phyloP scores from a whole-genome alignment of 2,888 invertebrate genomes.

The Sinelater perroti region DNA sequence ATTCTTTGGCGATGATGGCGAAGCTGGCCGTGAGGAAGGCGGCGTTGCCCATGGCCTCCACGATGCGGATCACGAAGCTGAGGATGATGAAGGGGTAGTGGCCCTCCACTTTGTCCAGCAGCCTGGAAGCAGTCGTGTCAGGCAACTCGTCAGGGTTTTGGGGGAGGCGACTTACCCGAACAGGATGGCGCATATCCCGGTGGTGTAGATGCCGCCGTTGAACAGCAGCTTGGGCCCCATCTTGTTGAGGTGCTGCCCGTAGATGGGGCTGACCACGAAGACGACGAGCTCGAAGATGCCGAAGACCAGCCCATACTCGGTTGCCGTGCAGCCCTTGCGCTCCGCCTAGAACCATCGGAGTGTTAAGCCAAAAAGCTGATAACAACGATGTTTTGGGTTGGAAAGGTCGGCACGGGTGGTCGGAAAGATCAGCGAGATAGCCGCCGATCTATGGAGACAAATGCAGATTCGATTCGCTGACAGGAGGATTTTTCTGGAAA shows the following conservation, averaged over 20 bases:
- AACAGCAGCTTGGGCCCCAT: conserved; percentile 84
- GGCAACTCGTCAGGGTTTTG: too few species aligned
- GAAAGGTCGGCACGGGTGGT: conserved; percentile 8
- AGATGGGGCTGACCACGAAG: conserved; percentile 82
- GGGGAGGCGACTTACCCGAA: conserved; percentile 75
- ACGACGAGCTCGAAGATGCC: conserved; percentile 86
- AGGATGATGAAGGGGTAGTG: conserved; percentile 78
- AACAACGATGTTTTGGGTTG: too few species aligned
- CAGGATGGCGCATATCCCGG: conserved; percentile 82
- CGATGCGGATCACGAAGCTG: conserved; percentile 80
- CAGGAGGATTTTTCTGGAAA: too few species aligned
- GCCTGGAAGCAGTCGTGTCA: conserved; percentile 63
- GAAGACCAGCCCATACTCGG: conserved; percentile 87
- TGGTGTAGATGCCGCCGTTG: conserved; percentile 83
- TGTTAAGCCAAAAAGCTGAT: too few species aligned
- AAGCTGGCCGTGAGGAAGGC: conserved; percentile 88
- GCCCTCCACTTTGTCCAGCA: conserved; percentile 75
- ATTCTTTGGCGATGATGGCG: conserved; percentile 87
- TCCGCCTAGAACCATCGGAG: conserved; percentile 74
- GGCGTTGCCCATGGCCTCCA: conserved; percentile 87
- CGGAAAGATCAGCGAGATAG: too few species aligned
- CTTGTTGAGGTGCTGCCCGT: conserved; percentile 79
- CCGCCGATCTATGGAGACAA: too few species aligned
- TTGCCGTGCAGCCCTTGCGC: conserved; percentile 79
- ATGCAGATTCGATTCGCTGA: too few species aligned